Conservation (phyloP, 2,888 invertebrate species). For the Platycheirus albimanus region DNA sequence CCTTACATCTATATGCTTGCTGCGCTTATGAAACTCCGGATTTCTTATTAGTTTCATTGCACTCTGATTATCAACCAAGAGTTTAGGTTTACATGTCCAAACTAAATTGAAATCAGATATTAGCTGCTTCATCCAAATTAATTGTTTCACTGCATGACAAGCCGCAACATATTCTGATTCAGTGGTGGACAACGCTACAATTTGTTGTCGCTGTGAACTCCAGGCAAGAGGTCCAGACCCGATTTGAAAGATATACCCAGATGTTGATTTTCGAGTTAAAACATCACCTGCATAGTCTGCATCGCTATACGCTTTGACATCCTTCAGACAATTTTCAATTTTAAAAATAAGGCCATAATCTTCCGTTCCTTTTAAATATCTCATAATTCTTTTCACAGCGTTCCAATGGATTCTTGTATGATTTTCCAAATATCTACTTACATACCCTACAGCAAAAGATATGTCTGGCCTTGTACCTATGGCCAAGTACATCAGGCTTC, state of each 20-base stretch:
- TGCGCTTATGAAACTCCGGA: conserved; percentile 16
- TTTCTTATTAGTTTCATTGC: conserved; percentile 17
- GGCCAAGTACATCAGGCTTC: no score
- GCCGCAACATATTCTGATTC: no score
- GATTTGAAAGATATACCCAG: no score
- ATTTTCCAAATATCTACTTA: conserved; percentile 24
- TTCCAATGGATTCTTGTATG: neutral
- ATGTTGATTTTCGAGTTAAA: neutral
- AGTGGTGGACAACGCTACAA: neutral
- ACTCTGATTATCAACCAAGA: conserved; percentile 23
- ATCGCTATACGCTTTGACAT: neutral
- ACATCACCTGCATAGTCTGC: neutral
- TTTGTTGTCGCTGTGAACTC: neutral
- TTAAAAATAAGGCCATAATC: neutral
- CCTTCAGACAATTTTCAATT: no score
- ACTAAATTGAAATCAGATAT: neutral
- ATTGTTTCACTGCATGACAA: no score
- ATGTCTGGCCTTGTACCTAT: conserved; percentile 71
- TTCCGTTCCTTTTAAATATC: conserved; percentile 4
- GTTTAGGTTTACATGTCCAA: no score
- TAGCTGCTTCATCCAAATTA: no score
- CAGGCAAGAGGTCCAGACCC: neutral
- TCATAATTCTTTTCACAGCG: neutral
- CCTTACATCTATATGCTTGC: no score
- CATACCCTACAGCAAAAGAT: conserved; percentile 52